Evolutionary conservation across 1,140 invertebrate genomes (phyloP).

Genomic region (Trichoplusia ni): DNA sequence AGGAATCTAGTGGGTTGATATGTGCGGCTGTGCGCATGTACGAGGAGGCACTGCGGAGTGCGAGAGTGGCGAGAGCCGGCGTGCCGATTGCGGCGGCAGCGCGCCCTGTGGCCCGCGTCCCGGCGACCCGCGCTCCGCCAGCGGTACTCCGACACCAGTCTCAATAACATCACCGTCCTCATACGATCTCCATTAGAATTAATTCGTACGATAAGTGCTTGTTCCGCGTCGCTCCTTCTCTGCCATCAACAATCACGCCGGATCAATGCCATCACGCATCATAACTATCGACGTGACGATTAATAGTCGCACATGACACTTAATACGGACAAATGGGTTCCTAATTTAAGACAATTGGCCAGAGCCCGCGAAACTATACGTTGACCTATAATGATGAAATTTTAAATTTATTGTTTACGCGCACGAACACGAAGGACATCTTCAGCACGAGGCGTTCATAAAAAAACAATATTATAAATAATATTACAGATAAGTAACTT

Average conservation of each 20-base stretch:
- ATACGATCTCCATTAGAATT: constrained; percentile 46
- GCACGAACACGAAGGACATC: constrained; percentile 4
- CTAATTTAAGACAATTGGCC: constrained; percentile 65
- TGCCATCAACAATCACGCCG: constrained; percentile 38
- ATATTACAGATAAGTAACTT: not conserved
- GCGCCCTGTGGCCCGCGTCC: no score
- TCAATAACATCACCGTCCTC: constrained; percentile 43
- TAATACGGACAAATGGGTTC: constrained; percentile 65
- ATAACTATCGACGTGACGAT: constrained; percentile 43
- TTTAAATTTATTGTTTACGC: constrained; percentile 27
- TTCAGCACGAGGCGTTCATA: not conserved
- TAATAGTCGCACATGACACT: constrained; percentile 43
- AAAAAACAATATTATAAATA: not conserved
- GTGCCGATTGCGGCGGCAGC: not conserved
- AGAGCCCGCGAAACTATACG: constrained; percentile 43
- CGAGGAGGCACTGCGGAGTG: constrained; percentile 41
- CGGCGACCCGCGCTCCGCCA: constrained; percentile 39
- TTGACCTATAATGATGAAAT: constrained; percentile 33
- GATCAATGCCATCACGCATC: constrained; percentile 34
- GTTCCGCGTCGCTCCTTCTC: constrained; percentile 20
- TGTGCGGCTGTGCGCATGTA: constrained; percentile 54
- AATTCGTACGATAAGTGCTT: constrained; percentile 39
- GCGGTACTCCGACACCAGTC: constrained; percentile 47
- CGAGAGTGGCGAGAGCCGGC: constrained; percentile 25
- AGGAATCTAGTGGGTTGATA: constrained; percentile 40